phyloP scores from a whole-genome alignment of 2,888 invertebrate species.

The Apotomis betuletana region DNA sequence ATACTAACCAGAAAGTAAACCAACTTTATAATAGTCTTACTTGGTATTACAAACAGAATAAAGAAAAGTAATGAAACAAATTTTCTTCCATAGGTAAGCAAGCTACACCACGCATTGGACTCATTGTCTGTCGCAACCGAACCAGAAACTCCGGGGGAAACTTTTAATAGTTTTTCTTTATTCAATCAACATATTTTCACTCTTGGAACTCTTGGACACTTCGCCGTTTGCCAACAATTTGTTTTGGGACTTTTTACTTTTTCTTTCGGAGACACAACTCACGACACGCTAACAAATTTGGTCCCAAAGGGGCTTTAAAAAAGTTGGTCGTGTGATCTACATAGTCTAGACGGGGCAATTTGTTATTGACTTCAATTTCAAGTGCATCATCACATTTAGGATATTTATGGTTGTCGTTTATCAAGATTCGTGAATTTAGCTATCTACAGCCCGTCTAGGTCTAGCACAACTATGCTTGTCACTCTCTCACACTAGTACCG shows the following conservation, averaged over 20 bases:
- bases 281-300: constrained; percentile 71
- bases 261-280: constrained; percentile 66
- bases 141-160: constrained; percentile 71
- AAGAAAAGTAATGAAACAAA: neutral
- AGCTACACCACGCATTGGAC: constrained; percentile 60
- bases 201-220: constrained; percentile 79
- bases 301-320: constrained; percentile 70
- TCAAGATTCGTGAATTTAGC: no score
- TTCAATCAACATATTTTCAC: constrained; percentile 83
- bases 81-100: constrained; percentile 13
- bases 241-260: constrained; percentile 78
- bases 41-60: neutral
- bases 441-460: no score
- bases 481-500: no score
- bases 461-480: no score
- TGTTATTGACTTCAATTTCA: constrained; percentile 50
- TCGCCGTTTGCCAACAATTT: constrained; percentile 80
- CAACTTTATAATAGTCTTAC: neutral
- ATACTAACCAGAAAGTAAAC: no score
- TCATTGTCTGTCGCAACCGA: constrained; percentile 67
- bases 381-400: neutral
- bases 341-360: constrained; percentile 67
- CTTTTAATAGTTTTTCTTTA: constrained; percentile 83
- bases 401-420: neutral
- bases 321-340: constrained; percentile 60